Base-by-base conservation (phyloP, 1,140 invertebrate species). In the Palaemon carinicauda region DNA sequence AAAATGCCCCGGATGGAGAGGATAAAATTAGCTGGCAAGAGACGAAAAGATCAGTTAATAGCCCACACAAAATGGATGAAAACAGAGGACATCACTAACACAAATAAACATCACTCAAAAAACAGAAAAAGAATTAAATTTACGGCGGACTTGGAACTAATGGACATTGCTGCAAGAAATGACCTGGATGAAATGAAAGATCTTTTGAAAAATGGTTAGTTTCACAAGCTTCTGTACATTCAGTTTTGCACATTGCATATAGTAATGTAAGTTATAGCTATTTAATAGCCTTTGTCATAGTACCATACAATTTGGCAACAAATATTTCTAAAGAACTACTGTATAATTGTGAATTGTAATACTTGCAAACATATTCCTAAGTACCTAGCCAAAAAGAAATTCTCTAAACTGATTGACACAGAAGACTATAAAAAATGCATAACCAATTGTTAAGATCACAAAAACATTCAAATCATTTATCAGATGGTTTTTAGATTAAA, bases 111-210 rank as follows among this genome's bases (percentile, higher is more conserved):
- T 41, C 41, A 41, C 7, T 41, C 41, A 0, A 54, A 33, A 27
- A 21, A 78, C 27, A 71, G 51, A 41, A 65, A 21, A 14, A 24
- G 56, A 10, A 73, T 89, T 56, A 74, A 41, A 10, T 89, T 89
- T 69, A 27, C 85, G 19, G 24, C 78, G 2, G 80, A 87, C 31
- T 53, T 87, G 21, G 56, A 86, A 27, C 33, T 89, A 15, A 87
- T 87, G 80, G 88, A 89, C n/a, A 56, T 60, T 31, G 88, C 85
- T 19, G 77, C 88, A 21, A 75, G 81, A 27, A 85, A 80, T 14
- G 82, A 80, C 15, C 27, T 78, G 31, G 85, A 87, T 7, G 88
- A 89, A 15, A 79, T 89, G 85, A 27, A 41, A 15, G 10, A 21
- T 3, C 65, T 89, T 31, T 74, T 89, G 7, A 79, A 89, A 54